Evolutionary conservation across 2,113 vertebrate genomes (phyloP).

Genomic region (Pholis gunnellus): DNA sequence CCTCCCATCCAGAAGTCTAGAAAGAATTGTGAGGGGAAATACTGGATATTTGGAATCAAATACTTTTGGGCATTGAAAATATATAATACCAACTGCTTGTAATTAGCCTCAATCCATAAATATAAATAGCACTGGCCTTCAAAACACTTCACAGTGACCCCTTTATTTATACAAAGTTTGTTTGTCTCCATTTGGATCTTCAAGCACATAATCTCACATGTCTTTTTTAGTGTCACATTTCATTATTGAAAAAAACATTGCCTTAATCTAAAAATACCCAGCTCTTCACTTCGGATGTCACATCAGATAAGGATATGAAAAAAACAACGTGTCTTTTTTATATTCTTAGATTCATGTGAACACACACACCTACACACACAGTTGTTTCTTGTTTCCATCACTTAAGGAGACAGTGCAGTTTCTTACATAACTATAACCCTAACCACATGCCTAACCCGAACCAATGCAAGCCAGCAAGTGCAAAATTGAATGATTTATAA

Average conservation of each 20-base stretch:
- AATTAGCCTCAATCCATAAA: conserved; percentile 7
- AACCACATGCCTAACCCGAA: too few species aligned
- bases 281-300: not conserved
- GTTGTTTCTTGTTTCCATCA: not conserved
- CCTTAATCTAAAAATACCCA: conserved; percentile 48
- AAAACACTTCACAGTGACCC: not conserved
- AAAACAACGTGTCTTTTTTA: not conserved
- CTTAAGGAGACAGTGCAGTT: not conserved
- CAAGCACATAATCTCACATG: not conserved
- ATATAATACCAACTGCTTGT: not conserved
- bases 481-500: too few species aligned
- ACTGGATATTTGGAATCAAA: not conserved
- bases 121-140: not conserved
- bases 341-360: not conserved
- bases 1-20: not conserved
- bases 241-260: not conserved
- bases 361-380: not conserved
- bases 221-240: not conserved
- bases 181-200: conserved; percentile 1
- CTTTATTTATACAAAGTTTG: conserved; percentile 10
- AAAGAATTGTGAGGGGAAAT: too few species aligned
- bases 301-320: conserved; percentile 9
- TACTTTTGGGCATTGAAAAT: not conserved
- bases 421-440: not conserved
- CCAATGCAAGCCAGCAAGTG: too few species aligned